These are phyloP conservation scores for Epinotia brunnichana DNA, from an alignment of 2,888 invertebrate genomes.

Conservation along the genomic window DNA sequence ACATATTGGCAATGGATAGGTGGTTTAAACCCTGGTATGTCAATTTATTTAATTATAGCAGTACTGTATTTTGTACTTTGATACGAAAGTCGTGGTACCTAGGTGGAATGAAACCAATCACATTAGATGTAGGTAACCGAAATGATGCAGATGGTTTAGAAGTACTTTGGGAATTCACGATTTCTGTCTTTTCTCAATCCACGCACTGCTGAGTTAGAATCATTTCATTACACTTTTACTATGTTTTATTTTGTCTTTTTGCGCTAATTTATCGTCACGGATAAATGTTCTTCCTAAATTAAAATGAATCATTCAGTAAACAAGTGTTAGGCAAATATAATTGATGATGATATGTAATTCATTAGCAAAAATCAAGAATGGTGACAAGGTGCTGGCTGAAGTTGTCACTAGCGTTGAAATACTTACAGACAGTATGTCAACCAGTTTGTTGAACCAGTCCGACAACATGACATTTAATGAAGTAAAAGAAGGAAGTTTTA, in stretches of 20 bases:
- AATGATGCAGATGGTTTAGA: too few species aligned
- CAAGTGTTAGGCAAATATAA: not conserved
- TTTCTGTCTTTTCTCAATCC: not conserved
- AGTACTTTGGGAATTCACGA: not conserved
- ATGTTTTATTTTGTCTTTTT: not conserved
- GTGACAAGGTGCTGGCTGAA: too few species aligned
- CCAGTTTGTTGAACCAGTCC: conserved; percentile 5
- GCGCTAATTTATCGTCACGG: not conserved
- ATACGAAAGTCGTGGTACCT: too few species aligned
- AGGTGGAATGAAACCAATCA: not conserved
- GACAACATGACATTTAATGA: conserved; percentile 16
- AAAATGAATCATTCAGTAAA: not conserved
- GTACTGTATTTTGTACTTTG: too few species aligned
- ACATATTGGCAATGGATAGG: too few species aligned
- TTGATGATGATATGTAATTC: not conserved
- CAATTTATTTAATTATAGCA: too few species aligned
- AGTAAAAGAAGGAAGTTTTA: conserved; percentile 10
- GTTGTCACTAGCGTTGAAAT: too few species aligned
- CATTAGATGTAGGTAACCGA: too few species aligned
- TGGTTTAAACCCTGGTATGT: too few species aligned
- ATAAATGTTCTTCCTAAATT: not conserved
- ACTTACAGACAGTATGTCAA: not conserved
- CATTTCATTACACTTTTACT: not conserved
- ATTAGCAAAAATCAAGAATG: not conserved
- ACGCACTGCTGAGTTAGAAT: not conserved